Base-by-base conservation (phyloP, 2,113 vertebrate species). In the Mustela lutreola region DNA sequence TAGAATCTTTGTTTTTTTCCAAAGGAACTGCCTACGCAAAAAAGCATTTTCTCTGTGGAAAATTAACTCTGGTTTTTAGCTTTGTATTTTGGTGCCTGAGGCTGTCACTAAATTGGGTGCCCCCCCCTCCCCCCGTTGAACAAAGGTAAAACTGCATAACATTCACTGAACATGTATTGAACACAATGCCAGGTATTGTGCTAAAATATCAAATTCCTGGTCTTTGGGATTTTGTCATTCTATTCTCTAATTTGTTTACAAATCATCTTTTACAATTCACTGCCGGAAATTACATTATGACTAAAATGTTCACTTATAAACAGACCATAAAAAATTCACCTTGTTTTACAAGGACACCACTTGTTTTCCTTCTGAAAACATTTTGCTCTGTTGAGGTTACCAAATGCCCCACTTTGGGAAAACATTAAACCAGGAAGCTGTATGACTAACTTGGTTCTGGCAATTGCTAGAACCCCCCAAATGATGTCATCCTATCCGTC, bases 331-430 rank as follows among this genome's bases (percentile, higher is more conserved):
- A 80, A 93, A 91, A 76, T 7, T 92, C 16, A 80, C 48, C 50
- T 98, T 97, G 86, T 96, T 18, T 75, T 96, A 96, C 97, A 92
- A 93, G 0, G 65, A 89, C 73, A 89, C 94, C 86, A 89, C 42
- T 31, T 8, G 31, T 12, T 88, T 96, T 94, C 75, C 91, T 97
- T 94, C 76, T 89, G 58, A 97, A 97, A 98, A 90, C 73, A 97
- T 97, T 94, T 95, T 97, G 48, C 82, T 98, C 65, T 92, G 94
- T 91, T 93, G 63, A 85, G 28, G 33, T 97, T 97, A 97, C 94
- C 95, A 97, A 97, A 36, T 92, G 97, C 98, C 98, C 97, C 96
- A 97, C 56, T 98, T 98, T 65, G 91, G 75, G 28, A 92, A 98
- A 97, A 84, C 70, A 93, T 86, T 93, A 94, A 93, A 97, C 87